These are phyloP conservation scores for Dryobates pubescens DNA, from an alignment of 2,797 vertebrate species.

Conservation along the genomic window DNA sequence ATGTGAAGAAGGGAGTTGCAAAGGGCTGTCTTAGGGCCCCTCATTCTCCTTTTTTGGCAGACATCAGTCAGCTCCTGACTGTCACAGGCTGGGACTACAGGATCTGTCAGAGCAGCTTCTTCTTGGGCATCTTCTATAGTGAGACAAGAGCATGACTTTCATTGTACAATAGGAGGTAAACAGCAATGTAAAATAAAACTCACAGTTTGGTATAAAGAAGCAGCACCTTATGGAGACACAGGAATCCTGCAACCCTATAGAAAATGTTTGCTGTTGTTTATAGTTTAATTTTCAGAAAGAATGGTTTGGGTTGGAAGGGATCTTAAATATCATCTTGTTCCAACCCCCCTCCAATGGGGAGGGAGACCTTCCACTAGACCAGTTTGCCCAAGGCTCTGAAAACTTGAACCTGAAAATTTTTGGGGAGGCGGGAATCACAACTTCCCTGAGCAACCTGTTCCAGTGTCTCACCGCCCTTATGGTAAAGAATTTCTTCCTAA, in stretches of 20 bases:
- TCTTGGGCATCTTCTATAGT: background rate
- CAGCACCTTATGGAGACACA: background rate
- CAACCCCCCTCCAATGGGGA: too few species aligned
- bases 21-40: background rate
- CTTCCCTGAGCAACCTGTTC: too few species aligned
- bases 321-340: too few species aligned
- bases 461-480: too few species aligned
- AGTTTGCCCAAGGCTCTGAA: too few species aligned
- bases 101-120: background rate
- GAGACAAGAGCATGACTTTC: rapidly evolving
- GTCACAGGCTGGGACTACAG: background rate
- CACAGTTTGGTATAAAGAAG: background rate
- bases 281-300: background rate
- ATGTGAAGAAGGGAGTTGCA: rapidly evolving
- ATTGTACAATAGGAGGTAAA: background rate
- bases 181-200: background rate
- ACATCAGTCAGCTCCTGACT: background rate
- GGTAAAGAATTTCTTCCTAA: too few species aligned
- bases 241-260: background rate
- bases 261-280: background rate
- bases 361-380: too few species aligned
- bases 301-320: too few species aligned
- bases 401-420: too few species aligned
- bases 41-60: background rate
- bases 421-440: too few species aligned